Conservation (phyloP, 2,888 invertebrate species). For the Napeogenes inachia region DNA sequence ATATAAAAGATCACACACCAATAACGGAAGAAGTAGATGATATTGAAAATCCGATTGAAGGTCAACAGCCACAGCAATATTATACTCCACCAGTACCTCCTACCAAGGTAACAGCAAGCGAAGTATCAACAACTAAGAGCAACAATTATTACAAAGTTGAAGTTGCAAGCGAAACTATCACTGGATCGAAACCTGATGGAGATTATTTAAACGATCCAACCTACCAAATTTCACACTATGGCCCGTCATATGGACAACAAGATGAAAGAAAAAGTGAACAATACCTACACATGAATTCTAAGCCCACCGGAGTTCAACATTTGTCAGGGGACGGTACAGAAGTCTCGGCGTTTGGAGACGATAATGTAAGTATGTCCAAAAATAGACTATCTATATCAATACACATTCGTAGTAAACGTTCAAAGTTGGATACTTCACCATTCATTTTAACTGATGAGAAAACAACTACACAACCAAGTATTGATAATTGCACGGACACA, state of each 20-base stretch:
- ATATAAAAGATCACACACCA: conserved; percentile 58
- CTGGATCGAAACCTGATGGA: conserved; percentile 35
- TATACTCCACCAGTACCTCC: conserved; percentile 35
- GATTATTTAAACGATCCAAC: conserved; percentile 35
- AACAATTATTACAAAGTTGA: conserved; percentile 57
- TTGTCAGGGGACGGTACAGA: conserved; percentile 60
- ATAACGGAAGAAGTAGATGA: conserved; percentile 68
- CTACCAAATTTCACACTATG: conserved; percentile 45
- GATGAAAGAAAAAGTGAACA: conserved; percentile 43
- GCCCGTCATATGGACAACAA: conserved; percentile 34
- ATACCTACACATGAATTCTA: conserved; percentile 53
- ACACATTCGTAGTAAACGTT: conserved; percentile 38
- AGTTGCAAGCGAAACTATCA: conserved; percentile 49
- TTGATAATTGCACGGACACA: conserved; percentile 29
- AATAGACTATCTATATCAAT: conserved; percentile 21
- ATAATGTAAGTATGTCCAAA: conserved; percentile 60
- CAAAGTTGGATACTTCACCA: conserved; percentile 47
- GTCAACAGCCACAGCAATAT: conserved; percentile 35
- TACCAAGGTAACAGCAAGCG: conserved; percentile 38
- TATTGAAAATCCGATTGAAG: conserved; percentile 53
- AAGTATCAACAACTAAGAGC: conserved; percentile 45
- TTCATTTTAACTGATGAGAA: conserved; percentile 44
- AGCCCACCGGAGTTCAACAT: conserved; percentile 57
- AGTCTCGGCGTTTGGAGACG: conserved; percentile 60
- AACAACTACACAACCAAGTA: conserved; percentile 27